phyloP scores from a whole-genome alignment of 2,797 vertebrate genomes.

The Pseudochirops corinnae region DNA sequence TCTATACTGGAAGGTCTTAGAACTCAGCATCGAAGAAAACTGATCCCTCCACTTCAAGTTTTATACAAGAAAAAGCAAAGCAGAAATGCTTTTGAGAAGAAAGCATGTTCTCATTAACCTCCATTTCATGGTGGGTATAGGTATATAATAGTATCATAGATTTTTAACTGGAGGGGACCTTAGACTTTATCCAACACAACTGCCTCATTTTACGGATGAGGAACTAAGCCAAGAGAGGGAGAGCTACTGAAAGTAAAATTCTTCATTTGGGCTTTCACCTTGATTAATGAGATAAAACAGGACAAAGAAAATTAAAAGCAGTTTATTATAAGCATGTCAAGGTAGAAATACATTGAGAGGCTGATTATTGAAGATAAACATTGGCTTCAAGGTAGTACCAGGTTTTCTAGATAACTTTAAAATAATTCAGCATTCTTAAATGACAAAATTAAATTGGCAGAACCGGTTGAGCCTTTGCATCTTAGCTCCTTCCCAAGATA shows the following conservation, averaged over 20 bases:
- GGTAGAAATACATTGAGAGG: background rate
- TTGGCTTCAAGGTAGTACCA: background rate
- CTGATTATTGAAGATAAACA: background rate
- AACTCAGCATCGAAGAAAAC: background rate
- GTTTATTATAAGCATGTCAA: background rate
- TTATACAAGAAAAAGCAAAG: constrained; percentile 60
- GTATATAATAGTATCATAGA: constrained; percentile 11
- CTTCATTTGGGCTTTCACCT: background rate
- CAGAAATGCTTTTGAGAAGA: constrained; percentile 56
- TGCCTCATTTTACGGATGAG: background rate
- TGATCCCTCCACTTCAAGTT: constrained; percentile 40
- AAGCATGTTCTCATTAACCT: constrained; percentile 35
- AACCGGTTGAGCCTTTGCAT: background rate
- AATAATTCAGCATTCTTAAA: background rate
- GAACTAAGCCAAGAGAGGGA: background rate
- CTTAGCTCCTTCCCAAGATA: background rate
- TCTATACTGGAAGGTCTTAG: background rate
- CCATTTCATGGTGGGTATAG: constrained; percentile 23
- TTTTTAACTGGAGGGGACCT: background rate
- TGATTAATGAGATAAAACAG: background rate
- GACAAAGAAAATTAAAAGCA: background rate
- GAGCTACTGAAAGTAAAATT: background rate
- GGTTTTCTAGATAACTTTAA: background rate
- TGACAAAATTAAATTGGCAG: background rate
- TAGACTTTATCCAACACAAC: background rate